Conservation (phyloP, 2,888 invertebrate species). For the Hirtodrosophila confusa region DNA sequence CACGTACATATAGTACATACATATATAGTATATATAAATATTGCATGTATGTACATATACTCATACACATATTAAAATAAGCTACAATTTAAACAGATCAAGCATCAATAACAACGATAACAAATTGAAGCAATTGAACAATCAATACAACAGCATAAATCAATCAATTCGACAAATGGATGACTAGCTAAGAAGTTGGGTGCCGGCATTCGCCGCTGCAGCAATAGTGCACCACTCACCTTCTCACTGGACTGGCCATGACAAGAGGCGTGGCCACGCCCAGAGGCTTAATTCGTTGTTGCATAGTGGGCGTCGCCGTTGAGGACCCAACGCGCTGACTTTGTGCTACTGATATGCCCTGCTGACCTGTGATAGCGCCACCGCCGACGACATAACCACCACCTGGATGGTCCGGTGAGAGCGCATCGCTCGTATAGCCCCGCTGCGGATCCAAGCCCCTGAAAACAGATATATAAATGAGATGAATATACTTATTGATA, state of each 20-base stretch:
- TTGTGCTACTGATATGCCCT: slow-evolving; percentile 84
- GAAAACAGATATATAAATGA: slow-evolving; percentile 1
- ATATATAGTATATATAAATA: no score
- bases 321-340: slow-evolving; percentile 84
- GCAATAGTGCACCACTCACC: slow-evolving; percentile 86
- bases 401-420: slow-evolving; percentile 87
- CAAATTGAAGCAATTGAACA: slow-evolving; percentile 13
- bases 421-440: slow-evolving; percentile 86
- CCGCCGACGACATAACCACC: slow-evolving; percentile 60
- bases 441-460: slow-evolving; percentile 88
- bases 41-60: not conserved
- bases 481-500: not conserved
- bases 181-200: slow-evolving; percentile 7
- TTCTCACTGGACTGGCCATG: slow-evolving; percentile 93
- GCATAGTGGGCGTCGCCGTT: slow-evolving; percentile 92
- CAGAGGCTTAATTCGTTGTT: slow-evolving; percentile 94
- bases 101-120: slow-evolving; percentile 5
- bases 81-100: slow-evolving; percentile 6
- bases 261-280: slow-evolving; percentile 95
- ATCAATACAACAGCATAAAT: slow-evolving; percentile 8
- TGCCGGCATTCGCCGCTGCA: not conserved
- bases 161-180: slow-evolving; percentile 1
- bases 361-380: slow-evolving; percentile 54
- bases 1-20: no score
- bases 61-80: not conserved